phyloP scores from a whole-genome alignment of 2,797 vertebrate species.

The Dryobates pubescens region DNA sequence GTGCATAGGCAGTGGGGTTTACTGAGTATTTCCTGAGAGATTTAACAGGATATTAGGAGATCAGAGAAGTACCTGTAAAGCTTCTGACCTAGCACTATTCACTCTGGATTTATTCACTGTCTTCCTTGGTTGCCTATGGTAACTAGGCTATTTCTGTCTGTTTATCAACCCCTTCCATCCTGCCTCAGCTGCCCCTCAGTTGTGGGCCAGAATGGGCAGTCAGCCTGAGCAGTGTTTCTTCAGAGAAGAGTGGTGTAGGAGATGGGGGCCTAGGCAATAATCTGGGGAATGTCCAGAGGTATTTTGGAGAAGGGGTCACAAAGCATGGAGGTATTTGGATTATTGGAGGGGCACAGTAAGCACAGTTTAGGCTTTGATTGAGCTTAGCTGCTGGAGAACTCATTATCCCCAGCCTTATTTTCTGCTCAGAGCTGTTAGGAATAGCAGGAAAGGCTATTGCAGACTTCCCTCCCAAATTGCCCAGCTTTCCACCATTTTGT shows the following conservation, averaged over 20 bases:
- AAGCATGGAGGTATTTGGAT: fast-evolving
- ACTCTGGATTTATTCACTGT: not conserved
- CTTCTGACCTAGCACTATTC: not conserved
- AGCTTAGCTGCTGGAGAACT: not conserved
- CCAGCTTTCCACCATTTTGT: not conserved
- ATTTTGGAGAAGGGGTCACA: not conserved
- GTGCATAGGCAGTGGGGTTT: not conserved
- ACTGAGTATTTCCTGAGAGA: slow-evolving; percentile 30
- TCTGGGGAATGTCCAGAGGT: not conserved
- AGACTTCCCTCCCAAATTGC: not conserved
- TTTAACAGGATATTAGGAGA: slow-evolving; percentile 31
- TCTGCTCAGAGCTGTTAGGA: not conserved
- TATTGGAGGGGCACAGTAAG: not conserved
- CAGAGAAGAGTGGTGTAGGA: not conserved
- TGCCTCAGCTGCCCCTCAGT: not conserved
- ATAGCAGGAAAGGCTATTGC: not conserved
- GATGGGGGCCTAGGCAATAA: not conserved
- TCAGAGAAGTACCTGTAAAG: slow-evolving; percentile 16
- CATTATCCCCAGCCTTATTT: not conserved
- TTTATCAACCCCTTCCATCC: not conserved
- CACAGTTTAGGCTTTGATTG: not conserved
- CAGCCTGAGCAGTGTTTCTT: not conserved
- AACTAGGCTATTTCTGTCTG: not conserved
- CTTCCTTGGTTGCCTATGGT: fast-evolving
- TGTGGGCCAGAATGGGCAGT: not conserved